phyloP scores from a whole-genome alignment of 2,797 vertebrate genomes.

The Psittacula echo region DNA sequence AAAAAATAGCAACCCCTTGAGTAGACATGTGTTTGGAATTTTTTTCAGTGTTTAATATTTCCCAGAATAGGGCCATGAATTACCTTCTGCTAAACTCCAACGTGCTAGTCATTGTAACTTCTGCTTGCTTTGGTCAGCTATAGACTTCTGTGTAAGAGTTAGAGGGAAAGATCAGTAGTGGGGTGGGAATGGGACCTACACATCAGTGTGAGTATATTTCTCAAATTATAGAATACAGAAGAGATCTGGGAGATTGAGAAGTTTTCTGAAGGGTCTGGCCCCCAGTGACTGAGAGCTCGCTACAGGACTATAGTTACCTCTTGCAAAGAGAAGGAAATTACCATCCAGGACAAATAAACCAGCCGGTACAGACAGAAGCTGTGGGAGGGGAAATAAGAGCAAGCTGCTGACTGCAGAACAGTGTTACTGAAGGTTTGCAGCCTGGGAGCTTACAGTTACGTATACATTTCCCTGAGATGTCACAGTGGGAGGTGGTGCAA shows the following conservation, averaged over 20 bases:
- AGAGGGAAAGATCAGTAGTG: not conserved
- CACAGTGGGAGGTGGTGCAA: not conserved
- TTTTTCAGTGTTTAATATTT: slow-evolving; percentile 25
- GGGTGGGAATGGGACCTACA: not conserved
- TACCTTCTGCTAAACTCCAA: not conserved
- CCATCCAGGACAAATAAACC: not conserved
- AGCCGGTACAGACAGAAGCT: not conserved
- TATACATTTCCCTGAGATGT: not conserved
- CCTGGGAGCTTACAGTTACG: not conserved
- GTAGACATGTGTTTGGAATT: slow-evolving; percentile 47
- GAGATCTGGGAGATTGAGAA: not conserved
- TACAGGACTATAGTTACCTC: not conserved
- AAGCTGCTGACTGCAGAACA: not conserved
- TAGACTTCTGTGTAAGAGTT: not conserved
- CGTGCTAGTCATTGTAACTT: not conserved
- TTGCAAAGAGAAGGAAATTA: not conserved
- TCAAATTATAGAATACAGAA: not conserved
- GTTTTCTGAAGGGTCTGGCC: not conserved
- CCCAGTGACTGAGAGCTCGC: not conserved
- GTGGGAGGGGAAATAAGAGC: not conserved
- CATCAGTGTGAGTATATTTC: not conserved
- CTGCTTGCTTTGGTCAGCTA: not conserved
- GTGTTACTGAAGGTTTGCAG: not conserved
- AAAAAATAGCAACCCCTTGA: slow-evolving; percentile 44
- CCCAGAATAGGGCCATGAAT: slow-evolving; percentile 11